Percentiles rank a stretch among this genome's conserved stretches.
Evolutionary conservation across 2,113 vertebrate genomes (phyloP).

Genomic region (Notechis scutatus): DNA sequence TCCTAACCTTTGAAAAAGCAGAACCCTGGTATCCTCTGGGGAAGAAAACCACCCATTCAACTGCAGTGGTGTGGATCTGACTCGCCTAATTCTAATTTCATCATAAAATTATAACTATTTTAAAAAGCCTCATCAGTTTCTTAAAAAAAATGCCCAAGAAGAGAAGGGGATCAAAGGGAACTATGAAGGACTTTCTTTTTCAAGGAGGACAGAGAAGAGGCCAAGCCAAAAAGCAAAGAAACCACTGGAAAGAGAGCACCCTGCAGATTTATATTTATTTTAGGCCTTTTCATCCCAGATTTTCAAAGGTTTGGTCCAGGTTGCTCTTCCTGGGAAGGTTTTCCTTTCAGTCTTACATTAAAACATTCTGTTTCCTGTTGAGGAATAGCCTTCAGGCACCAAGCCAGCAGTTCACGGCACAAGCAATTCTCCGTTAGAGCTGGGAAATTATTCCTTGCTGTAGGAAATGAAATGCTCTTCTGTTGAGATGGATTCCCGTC

Average conservation of each 20-base stretch:
- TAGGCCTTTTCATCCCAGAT: slow-evolving; percentile 76
- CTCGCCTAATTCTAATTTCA: slow-evolving; percentile 48
- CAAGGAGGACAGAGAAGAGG: slow-evolving; percentile 66
- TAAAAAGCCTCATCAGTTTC: slow-evolving; percentile 50
- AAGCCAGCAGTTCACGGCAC: slow-evolving; percentile 75
- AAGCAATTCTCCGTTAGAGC: slow-evolving; percentile 76
- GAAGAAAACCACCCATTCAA: slow-evolving; percentile 24
- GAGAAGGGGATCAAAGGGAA: slow-evolving; percentile 73
- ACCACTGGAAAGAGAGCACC: slow-evolving; percentile 41
- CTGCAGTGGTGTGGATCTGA: slow-evolving; percentile 38
- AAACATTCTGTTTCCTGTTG: slow-evolving; percentile 83
- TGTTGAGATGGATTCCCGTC: slow-evolving; percentile 70
- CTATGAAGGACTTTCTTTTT: slow-evolving; percentile 61
- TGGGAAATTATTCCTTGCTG: slow-evolving; percentile 72
- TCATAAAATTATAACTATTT: slow-evolving; percentile 38
- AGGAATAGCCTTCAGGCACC: slow-evolving; percentile 75
- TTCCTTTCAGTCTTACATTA: slow-evolving; percentile 81
- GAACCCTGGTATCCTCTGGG: slow-evolving; percentile 21
- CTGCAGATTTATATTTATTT: slow-evolving; percentile 78
- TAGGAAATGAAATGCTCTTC: slow-evolving; percentile 83
- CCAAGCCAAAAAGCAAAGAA: slow-evolving; percentile 54
- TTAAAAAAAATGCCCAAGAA: slow-evolving; percentile 37
- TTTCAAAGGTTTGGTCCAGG: slow-evolving; percentile 77
- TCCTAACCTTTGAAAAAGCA: slow-evolving; percentile 34
- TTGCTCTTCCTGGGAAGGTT: slow-evolving; percentile 83